Evolutionary conservation across 2,113 vertebrate genomes (phyloP), one percentile per base, ranked within the genome.

Genomic region (Melozone crissalis): DNA sequence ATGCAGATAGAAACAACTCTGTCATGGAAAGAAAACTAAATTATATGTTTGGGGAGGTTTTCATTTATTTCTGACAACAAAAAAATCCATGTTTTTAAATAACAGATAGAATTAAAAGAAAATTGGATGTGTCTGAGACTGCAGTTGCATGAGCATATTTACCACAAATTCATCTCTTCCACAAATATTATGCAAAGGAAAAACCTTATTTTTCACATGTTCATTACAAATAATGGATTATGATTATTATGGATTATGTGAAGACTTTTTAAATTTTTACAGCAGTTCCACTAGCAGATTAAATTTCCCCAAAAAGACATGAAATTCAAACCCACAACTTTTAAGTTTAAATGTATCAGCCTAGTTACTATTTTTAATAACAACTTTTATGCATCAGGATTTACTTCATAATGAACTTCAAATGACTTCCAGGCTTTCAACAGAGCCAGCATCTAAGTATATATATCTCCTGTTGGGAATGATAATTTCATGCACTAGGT

Each of bases 331-430:
- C 83, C 7, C 10, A 47, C 4, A 65, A 8, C 6, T 23, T 91
- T 22, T 23, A 67, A 39, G 10, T 87, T 79, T 63, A 82, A 87
- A 43, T 15, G 5, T 47, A 57, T 43, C 33, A 80, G 7, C 14
- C 20, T 15, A n/a, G 35, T 39, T 87, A 33, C 12, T 76, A 65
- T 65, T 92, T 87, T 79, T 59, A 83, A 59, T 47, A 90, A 30
- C 9, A 68, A 52, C 3, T 91, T 78, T 68, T 28, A 55, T 2
- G 9, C 77, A 55, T 79, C 35, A 68, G 23, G 22, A 58, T 79
- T 84, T 78, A 68, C 44, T 86, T 95, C 20, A 61, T 78, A 75
- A 79, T 37, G 66, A 75, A 15, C 16, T 77, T 90, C 77, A 84
- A 67, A 58, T 67, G 2, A 79, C 28, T 73, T 86, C 10, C 41